Base-by-base conservation (phyloP, 2,113 vertebrate species). In the Alosa alosa region DNA sequence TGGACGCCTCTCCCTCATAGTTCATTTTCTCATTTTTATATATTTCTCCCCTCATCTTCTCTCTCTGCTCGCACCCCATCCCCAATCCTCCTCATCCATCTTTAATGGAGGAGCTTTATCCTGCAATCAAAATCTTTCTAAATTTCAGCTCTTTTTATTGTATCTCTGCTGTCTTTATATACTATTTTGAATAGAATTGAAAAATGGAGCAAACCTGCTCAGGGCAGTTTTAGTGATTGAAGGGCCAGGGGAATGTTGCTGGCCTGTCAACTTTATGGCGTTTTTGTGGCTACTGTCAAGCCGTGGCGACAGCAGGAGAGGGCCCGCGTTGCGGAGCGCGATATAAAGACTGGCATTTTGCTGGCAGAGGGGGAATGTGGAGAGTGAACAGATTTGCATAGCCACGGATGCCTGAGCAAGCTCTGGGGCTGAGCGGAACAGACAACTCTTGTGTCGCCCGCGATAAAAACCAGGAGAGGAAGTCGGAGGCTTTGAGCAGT, bases 1-100 rank as follows among this genome's bases (percentile, higher is more conserved):
- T 86, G 88, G 88, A 50, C 81, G 89, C 85, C 88, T 87, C 85
- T 86, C 86, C 52, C 90, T 44, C 72, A 39, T 39, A 39, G 31
- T 78, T 15, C 72, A 78, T 39, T 4, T 78, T 39, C 36, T 13
- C 72, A 36, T 55, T 36, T 64, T 44, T 44, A 3, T 31, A 72
- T 31, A 31, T 36, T 36, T 72, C 64, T 72, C 64, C 25, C 7
- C n/a, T 68, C 25, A 10, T 72, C 64, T 2, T 72, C 13, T 13
- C 9, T 3, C 64, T 72, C 25, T 2, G 25, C 64, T 31, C 25
- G 31, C 10, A 72, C 25, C 64, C n/a, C 64, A 72, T 72, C 25
- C 31, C 3, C 1, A 13, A 36, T 72, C 64, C 64, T 72, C 64
- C 57, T n/a, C 6, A 72, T 72, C 25, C 64, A 72, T 72, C 25